These are phyloP conservation scores for Tetragonisca angustula DNA, from an alignment of 2,888 invertebrate species.

Conservation along the genomic window DNA sequence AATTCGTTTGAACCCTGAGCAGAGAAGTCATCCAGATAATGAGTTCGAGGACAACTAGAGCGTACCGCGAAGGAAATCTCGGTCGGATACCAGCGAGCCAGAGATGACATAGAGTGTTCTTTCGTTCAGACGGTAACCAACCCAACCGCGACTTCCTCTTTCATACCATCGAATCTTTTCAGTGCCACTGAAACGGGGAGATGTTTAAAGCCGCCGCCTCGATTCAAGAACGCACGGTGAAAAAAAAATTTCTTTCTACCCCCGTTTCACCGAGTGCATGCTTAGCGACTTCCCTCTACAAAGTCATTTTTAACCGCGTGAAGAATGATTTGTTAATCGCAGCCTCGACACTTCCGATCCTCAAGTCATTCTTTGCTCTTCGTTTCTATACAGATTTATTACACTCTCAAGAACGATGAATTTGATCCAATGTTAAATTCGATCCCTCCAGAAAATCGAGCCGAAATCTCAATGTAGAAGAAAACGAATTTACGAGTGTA, in stretches of 20 bases:
- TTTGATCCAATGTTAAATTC: too few relatives aligned
- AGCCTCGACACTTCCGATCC: too few relatives aligned
- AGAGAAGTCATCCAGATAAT: constrained; percentile 52
- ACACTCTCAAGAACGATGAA: too few relatives aligned
- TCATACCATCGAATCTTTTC: constrained; percentile 16
- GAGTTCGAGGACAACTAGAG: constrained; percentile 54
- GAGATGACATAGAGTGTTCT: constrained; percentile 5
- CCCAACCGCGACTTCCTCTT: constrained; percentile 10
- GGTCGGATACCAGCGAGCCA: background rate
- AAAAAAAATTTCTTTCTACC: background rate
- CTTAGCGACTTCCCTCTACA: background rate
- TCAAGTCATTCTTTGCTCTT: too few relatives aligned
- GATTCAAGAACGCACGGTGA: background rate
- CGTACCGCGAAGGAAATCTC: constrained; percentile 15
- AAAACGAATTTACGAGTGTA: too few relatives aligned
- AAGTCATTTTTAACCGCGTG: background rate
- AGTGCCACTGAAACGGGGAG: background rate
- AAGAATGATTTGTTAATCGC: background rate
- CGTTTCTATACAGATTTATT: too few relatives aligned
- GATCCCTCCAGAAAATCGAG: too few relatives aligned
- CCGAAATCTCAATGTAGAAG: too few relatives aligned
- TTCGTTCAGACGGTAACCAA: constrained; percentile 5
- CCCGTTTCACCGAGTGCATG: too few relatives aligned
- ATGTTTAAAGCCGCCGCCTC: background rate
- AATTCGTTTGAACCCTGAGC: constrained; percentile 37